Evolutionary conservation across 2,888 invertebrate genomes (phyloP), one percentile per base, ranked within the genome.

Genomic region (Diarsia mendica): DNA sequence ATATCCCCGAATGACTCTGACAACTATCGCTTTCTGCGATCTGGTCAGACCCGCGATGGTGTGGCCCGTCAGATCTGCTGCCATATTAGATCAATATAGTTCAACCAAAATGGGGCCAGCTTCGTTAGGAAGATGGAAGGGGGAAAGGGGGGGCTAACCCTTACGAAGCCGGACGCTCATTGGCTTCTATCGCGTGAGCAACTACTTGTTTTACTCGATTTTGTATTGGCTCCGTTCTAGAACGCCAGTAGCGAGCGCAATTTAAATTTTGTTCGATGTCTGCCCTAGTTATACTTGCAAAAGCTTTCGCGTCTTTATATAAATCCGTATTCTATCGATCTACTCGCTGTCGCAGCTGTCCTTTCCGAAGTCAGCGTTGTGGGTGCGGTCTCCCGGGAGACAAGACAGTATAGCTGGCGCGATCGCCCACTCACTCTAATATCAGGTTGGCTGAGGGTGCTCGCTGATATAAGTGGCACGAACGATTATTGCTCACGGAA

Each of bases 111-210:
- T 39, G 39, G 8, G 39, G 39, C 39, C 39, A 39, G 39, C 39
- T 39, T 39, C 39, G 39, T 39, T 39, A 8, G 39, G 39, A 6
- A 39, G 39, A 8, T 0, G 39, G 8, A 8, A 39, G 39, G 39
- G 39, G 39, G 8, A 39, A 8, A 8, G 39, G 39, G 39, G 39
- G 39, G 39, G 39, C 39, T 39, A 72, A 51, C 20, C 13, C 3
- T 28, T 55, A 18, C 3, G 28, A 65, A 55, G 55, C 28, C 44
- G 65, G n/a, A 23, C 28, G 55, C 55, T 58, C 48, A 65, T 75
- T 75, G 20, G 15, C 39, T 48, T 67, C 48, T 72, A 48, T 8
- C 39, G n/a, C 58, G 71, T 58, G 48, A 67, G 20, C 46, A 48
- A 70, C 39, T 58, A 39, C 13, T 48, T 28, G 13, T 20, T 51